Conservation (phyloP, 2,113 vertebrate genomes). For the Neoarius graeffei region DNA sequence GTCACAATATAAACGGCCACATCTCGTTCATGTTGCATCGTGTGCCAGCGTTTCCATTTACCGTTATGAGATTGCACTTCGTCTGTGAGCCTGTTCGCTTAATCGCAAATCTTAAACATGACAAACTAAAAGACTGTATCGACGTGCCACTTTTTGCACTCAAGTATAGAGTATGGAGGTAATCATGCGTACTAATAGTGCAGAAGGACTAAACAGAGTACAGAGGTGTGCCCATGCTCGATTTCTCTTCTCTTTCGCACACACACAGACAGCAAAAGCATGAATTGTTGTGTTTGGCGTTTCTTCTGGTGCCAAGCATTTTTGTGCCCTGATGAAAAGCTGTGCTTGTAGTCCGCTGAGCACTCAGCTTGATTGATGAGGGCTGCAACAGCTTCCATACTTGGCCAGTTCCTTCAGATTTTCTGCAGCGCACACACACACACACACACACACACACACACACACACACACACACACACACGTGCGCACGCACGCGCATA, state of each 20-base stretch:
- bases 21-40: not conserved
- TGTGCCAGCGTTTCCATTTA: conserved; percentile 2
- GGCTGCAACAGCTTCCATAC: conserved; percentile 35
- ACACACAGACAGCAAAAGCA: not conserved
- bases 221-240: not conserved
- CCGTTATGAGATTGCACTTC: not conserved
- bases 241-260: not conserved
- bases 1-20: not conserved
- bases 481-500: not conserved
- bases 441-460: not conserved
- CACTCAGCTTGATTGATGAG: conserved; percentile 41
- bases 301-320: conserved; percentile 26
- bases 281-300: conserved; percentile 9
- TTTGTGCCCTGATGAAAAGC: conserved; percentile 41
- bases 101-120: not conserved
- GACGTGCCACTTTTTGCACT: not conserved
- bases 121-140: not conserved
- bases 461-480: not conserved
- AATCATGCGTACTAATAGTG: not conserved
- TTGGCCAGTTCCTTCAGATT: conserved; percentile 39
- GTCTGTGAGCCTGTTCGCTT: not conserved
- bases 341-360: conserved; percentile 24
- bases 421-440: not conserved
- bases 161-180: not conserved
- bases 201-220: not conserved